These are phyloP conservation scores for Malurus cyaneus DNA, from an alignment of 2,113 vertebrate genomes.

Conservation along the genomic window DNA sequence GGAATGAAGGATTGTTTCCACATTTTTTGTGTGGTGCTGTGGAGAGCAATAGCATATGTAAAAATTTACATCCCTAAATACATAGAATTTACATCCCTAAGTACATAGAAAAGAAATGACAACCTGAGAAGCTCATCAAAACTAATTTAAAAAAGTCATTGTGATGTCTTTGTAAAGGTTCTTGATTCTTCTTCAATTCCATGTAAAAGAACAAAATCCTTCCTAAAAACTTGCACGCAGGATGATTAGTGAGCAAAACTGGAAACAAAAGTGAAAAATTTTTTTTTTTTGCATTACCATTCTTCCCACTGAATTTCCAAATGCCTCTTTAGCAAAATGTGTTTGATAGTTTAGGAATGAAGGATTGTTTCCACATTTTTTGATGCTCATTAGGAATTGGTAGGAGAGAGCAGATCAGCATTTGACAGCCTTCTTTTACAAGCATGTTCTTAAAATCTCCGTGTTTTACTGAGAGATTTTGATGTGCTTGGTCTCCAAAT, in stretches of 20 bases:
- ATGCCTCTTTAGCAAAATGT: neutral
- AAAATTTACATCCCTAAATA: neutral
- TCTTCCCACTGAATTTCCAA: neutral
- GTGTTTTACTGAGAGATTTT: neutral
- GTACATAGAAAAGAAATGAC: neutral
- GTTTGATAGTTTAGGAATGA: neutral
- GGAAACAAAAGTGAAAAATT: neutral
- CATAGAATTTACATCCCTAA: neutral
- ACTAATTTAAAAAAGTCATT: neutral
- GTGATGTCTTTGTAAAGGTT: neutral
- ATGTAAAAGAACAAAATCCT: neutral
- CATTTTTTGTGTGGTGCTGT: neutral
- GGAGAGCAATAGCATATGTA: neutral
- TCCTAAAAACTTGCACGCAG: neutral
- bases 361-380: neutral
- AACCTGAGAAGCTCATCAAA: neutral
- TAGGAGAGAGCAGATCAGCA: neutral
- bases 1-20: too few species aligned
- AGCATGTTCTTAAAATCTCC: neutral
- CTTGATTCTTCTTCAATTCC: neutral
- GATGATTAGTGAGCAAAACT: neutral
- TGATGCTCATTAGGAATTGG: neutral
- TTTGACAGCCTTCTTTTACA: neutral
- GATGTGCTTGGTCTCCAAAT: neutral
- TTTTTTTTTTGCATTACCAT: neutral